These are phyloP conservation scores for Oncorhynchus nerka DNA, from an alignment of 2,113 vertebrate genomes.

Conservation along the genomic window DNA sequence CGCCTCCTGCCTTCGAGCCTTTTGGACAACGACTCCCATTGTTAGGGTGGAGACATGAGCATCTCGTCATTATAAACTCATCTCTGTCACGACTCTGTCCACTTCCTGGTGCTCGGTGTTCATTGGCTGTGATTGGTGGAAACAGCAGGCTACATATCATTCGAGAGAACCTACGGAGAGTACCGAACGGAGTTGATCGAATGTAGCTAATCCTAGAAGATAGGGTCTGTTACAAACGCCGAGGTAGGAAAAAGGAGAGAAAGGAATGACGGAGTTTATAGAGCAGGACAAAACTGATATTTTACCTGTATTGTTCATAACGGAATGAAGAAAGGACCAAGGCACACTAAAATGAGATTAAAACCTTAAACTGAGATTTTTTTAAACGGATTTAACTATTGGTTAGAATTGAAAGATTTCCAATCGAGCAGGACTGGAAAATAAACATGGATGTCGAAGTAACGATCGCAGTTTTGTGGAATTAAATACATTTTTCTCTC, in stretches of 20 bases:
- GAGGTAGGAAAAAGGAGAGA: not conserved
- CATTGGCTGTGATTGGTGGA: conserved; percentile 48
- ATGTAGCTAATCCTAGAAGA: conserved; percentile 31
- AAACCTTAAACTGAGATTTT: not conserved
- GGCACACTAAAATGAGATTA: not conserved
- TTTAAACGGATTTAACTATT: not conserved
- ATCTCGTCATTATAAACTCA: no score
- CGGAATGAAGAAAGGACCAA: not conserved
- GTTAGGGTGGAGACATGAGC: no score
- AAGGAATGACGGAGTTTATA: conserved; percentile 11
- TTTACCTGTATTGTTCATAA: not conserved
- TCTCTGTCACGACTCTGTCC: conserved; percentile 2
- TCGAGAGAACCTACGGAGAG: not conserved
- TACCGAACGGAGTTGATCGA: conserved; percentile 35
- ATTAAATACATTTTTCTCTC: conserved; percentile 48
- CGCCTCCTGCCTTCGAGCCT: no score
- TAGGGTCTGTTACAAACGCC: conserved; percentile 10
- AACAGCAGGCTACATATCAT: not conserved
- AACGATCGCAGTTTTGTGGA: conserved; percentile 43
- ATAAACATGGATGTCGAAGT: conserved; percentile 64
- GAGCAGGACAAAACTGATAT: not conserved
- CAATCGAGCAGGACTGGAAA: conserved; percentile 5
- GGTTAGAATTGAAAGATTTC: conserved; percentile 12
- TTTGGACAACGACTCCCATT: no score
- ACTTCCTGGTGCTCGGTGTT: conserved; percentile 17